Percentiles rank a stretch among this genome's conserved stretches.
Evolutionary conservation across 1,140 invertebrate species (phyloP).

Genomic region (Leptopilina clavipes): DNA sequence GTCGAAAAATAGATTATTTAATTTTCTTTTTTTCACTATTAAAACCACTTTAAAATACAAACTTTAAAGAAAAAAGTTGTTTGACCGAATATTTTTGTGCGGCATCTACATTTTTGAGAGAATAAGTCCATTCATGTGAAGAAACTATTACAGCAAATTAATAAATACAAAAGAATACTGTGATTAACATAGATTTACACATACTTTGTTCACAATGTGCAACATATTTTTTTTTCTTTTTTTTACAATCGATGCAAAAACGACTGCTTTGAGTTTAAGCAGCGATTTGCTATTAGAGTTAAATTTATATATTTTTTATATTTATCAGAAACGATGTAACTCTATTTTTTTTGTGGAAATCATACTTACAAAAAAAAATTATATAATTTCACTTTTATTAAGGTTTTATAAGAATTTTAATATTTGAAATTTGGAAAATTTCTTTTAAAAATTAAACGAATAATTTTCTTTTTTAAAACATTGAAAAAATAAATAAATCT

Average conservation of each 20-base stretch:
- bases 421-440: too few relatives aligned
- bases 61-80: neutral
- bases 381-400: too few relatives aligned
- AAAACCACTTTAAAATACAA: neutral
- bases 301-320: neutral
- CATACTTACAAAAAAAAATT: neutral
- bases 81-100: neutral
- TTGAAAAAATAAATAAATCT: too few relatives aligned
- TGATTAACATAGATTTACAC: conserved; percentile 4
- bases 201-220: conserved; percentile 1
- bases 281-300: neutral
- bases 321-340: neutral
- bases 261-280: neutral
- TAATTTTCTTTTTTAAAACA: too few relatives aligned
- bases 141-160: neutral
- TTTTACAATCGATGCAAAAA: neutral
- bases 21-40: neutral
- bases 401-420: too few relatives aligned
- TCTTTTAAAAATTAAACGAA: too few relatives aligned
- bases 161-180: neutral
- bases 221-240: neutral
- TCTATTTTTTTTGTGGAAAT: neutral
- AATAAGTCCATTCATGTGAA: neutral
- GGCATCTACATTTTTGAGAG: neutral
- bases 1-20: neutral